Evolutionary conservation across 2,113 vertebrate genomes (phyloP), one percentile per base, ranked within the genome.

Genomic region (Eudorcas thomsonii): DNA sequence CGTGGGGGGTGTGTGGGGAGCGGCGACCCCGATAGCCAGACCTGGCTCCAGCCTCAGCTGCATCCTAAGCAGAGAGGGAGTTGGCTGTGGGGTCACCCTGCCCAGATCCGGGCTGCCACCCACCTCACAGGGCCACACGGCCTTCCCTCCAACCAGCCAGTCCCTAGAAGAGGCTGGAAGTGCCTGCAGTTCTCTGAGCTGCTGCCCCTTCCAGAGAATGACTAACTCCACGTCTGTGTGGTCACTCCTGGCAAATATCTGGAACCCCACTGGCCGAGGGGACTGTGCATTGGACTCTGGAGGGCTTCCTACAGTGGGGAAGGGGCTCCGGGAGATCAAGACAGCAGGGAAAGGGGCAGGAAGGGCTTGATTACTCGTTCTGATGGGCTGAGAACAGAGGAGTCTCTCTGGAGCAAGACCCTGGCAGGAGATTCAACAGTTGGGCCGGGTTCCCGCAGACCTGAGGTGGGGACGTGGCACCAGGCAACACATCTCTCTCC

Each of bases 1-100:
- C 99, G 0, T 99, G 99, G 5, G 99, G 99, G 0, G 99, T 99
- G 97, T 99, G 99, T n/a, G 99, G 99, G 0, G 99, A 99, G 17
- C 99, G 99, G 78, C 99, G 99, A 15, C 99, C 99, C 25, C 98
- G 99, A 64, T 99, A 99, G 88, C 99, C 99, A 50, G 97, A 97
- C 36, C 97, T 94, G 52, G 99, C 99, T 94, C 99, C 99, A n/a
- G 98, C 99, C 45, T 98, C 99, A 5, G 99, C 99, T 54, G 99
- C 98, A 99, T 99, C 98, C 98, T 1, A 94, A 12, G 88, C 30
- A 14, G 55, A 86, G 96, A 26, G 71, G 33, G 12, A 25, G 26
- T 9, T 45, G 28, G 45, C 12, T 6, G 2, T 30, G 4, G 36
- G 3, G 50, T 59, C n/a, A 25, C 55, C 14, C 13, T 7, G 13